phyloP scores from a whole-genome alignment of 1,140 invertebrate genomes.

The Drosophila gunungcola region DNA sequence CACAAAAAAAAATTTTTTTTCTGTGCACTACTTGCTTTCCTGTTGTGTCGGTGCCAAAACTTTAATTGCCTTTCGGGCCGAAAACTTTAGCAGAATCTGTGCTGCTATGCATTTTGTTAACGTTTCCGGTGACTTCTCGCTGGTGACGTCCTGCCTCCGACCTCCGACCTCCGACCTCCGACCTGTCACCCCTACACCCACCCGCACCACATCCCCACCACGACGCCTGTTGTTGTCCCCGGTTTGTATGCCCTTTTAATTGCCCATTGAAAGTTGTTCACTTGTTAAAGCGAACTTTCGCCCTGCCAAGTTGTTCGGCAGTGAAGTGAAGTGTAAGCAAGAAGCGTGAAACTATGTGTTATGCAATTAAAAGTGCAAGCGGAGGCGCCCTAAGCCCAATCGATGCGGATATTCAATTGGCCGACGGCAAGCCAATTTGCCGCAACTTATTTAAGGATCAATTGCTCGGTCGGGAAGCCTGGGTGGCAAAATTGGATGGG shows the following conservation, averaged over 20 bases:
- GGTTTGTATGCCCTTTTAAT: conserved; percentile 81
- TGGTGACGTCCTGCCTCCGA: conserved; percentile 15
- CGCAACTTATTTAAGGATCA: conserved; percentile 42
- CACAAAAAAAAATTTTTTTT: not conserved
- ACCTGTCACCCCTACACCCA: not conserved
- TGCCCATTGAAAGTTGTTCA: conserved; percentile 83
- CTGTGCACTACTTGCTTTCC: conserved; percentile 17
- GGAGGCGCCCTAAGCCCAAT: conserved; percentile 46
- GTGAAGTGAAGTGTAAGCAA: conserved; percentile 69
- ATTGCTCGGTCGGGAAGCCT: not conserved
- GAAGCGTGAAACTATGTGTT: conserved; percentile 78
- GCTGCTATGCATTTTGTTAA: conserved; percentile 71
- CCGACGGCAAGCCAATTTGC: conserved; percentile 37
- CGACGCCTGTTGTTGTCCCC: conserved; percentile 32
- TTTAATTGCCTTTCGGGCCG: conserved; percentile 74
- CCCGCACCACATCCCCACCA: not conserved
- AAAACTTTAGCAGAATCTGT: conserved; percentile 73
- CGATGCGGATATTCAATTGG: conserved; percentile 58
- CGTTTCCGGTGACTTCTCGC: conserved; percentile 73
- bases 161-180: not conserved
- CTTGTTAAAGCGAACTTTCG: conserved; percentile 80
- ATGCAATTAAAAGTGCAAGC: conserved; percentile 69
- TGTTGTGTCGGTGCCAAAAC: conserved; percentile 57
- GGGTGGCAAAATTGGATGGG: conserved; percentile 3
- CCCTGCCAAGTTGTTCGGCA: conserved; percentile 48